Base-by-base conservation (phyloP, 2,113 vertebrate species). In the Psilopogon haemacephalus region DNA sequence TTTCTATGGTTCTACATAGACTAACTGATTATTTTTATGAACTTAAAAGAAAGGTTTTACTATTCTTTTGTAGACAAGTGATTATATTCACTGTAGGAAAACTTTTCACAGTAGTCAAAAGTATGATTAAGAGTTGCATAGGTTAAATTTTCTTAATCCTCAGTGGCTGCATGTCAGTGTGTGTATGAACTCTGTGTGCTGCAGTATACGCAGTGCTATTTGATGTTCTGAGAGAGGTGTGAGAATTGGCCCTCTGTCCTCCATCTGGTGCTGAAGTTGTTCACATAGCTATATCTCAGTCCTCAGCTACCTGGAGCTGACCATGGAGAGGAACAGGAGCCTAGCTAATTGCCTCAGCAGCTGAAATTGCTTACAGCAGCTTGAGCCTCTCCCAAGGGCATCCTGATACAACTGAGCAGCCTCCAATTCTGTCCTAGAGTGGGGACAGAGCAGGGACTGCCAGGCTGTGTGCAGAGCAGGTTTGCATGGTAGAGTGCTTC, bases 401-500 rank as follows among this genome's bases (percentile, higher is more conserved):
- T 62, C 44, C n/a, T 46, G 30, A 44, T 69, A 33, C 4, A 14
- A 19, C 11, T 1, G 0, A n/a, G 71, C 48, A 73, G 37, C 27
- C 33, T 58, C 78, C 83, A 21, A 50, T 77, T 44, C 59, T 73
- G 16, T 88, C 63, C 26, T 50, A 21, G 52, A 63, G 1, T n/a
- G 2, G 14, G 4, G 8, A 11, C 48, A 14, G 20, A 67, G 32
- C 0, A 0, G 52, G 28, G 65, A 30, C 50, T 70, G 17, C 33
- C 0, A 0, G 35, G 10, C 46, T 73, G 16, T 73, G 23, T 14
- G 23, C 59, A 79, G 71, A 59, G 35, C 62, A 60, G n/a, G 54
- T 69, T 88, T 86, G 33, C 20, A 7, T 8, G 3, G 15, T 32
- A 12, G 62, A 69, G 28, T 70, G 46, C 35, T 79, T 83, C 1